Percentiles rank a stretch among this genome's conserved stretches.
phyloP scores from a whole-genome alignment of 2,113 vertebrate species.

The Xenopus borealis region DNA sequence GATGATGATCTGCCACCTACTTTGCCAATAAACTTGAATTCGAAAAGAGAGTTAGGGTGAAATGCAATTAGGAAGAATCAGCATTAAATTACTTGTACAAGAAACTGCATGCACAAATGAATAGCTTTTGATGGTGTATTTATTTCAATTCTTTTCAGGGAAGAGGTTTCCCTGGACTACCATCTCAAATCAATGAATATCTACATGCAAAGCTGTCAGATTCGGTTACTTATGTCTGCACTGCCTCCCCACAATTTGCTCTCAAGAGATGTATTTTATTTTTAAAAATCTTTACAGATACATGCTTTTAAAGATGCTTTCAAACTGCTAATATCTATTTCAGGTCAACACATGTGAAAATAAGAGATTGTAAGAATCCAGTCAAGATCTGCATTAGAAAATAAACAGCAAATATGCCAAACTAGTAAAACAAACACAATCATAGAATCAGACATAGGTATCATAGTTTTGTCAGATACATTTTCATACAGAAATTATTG shows the following conservation, averaged over 20 bases:
- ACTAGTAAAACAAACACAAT: too few relatives aligned
- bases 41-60: constrained; percentile 26
- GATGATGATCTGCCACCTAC: constrained; percentile 43
- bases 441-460: too few relatives aligned
- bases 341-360: neutral
- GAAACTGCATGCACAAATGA: constrained; percentile 37
- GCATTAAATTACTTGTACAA: constrained; percentile 38
- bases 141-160: constrained; percentile 45
- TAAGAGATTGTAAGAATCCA: neutral
- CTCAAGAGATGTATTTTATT: constrained; percentile 25
- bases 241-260: constrained; percentile 20
- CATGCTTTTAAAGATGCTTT: neutral
- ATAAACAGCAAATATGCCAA: too few relatives aligned
- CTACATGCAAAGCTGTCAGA: constrained; percentile 16
- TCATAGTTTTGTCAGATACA: too few relatives aligned
- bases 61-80: constrained; percentile 36
- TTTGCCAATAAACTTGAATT: constrained; percentile 42
- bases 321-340: constrained; percentile 3
- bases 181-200: constrained; percentile 34
- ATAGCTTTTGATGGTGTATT: constrained; percentile 37
- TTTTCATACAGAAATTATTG: too few relatives aligned
- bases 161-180: constrained; percentile 38
- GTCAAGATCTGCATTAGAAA: neutral
- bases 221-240: constrained; percentile 16
- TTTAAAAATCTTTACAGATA: constrained; percentile 16